Evolutionary conservation across 2,113 vertebrate genomes (phyloP), one percentile per base, ranked within the genome.

Genomic region (Stegastes partitus): DNA sequence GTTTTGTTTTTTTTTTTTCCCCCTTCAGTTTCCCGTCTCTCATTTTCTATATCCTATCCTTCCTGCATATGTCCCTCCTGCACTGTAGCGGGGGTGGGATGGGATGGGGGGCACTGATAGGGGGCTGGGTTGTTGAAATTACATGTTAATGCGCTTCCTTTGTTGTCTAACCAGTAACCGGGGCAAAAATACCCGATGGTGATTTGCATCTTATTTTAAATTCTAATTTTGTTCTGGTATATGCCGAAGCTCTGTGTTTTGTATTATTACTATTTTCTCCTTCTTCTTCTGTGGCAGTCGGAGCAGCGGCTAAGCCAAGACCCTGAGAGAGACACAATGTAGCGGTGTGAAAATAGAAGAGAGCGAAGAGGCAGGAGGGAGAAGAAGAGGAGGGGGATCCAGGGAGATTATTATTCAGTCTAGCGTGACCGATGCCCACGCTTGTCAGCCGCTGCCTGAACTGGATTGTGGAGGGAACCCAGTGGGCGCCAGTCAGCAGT

Each of bases 151-250:
- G 90, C 70, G 87, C 85, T 87, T 89, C 87, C 92, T 94, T 95
- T 95, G 94, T 95, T 95, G 92, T 94, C 90, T 91, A 93, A 94
- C 90, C 90, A 92, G 90, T 92, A 95, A 94, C 93, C 90, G 69
- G 92, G 92, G 88, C 91, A 92, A 91, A 91, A 93, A 93, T 93
- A 91, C 91, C 93, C 93, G 22, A 81, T 81, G 89, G 91, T 93
- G 79, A 94, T 95, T 95, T 93, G 90, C 93, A 95, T 94, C 92
- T 93, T 79, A 94, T 95, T 94, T 94, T 85, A 93, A 94, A 93
- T 94, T 95, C 83, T 91, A 94, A 94, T 94, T 87, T 31, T 62
- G 74, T 83, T 89, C 86, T 65, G 69, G 83, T 91, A 93, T 90
- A 93, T 88, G 79, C 86, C 77, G 63, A 89, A 86, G 87, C 89